Evolutionary conservation across 2,113 vertebrate species (phyloP).

Genomic region (Peromyscus polionotus): DNA sequence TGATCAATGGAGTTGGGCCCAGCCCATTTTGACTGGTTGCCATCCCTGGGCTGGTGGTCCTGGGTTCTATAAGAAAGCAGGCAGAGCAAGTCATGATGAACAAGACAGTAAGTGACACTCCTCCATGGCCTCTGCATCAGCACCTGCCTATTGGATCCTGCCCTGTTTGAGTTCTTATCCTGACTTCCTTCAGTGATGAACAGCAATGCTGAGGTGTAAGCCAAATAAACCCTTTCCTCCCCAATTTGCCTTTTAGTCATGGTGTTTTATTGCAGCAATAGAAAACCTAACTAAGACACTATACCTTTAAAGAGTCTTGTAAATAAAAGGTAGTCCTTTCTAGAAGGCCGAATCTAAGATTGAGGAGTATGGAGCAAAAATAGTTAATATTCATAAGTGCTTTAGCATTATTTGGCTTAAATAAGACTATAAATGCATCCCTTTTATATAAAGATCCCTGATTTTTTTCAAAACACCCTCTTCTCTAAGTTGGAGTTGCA

Average conservation of each 20-base stretch:
- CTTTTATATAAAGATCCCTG: background rate
- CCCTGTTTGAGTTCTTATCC: no score
- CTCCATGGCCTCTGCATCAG: no score
- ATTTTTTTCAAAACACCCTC: background rate
- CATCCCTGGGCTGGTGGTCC: no score
- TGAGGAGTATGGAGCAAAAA: background rate
- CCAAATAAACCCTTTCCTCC: no score
- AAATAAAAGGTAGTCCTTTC: background rate
- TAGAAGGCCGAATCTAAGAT: background rate
- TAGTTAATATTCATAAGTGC: background rate
- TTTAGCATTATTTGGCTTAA: background rate
- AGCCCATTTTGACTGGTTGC: background rate
- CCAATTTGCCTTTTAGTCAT: no score
- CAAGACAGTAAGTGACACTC: no score
- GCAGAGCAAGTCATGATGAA: no score
- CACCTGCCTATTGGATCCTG: no score
- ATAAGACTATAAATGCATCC: background rate
- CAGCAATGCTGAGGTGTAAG: no score
- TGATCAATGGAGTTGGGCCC: background rate
- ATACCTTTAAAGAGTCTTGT: background rate
- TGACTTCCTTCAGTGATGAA: no score
- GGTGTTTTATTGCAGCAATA: background rate
- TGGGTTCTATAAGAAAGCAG: no score
- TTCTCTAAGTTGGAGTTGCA: constrained; percentile 32
- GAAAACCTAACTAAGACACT: background rate